Evolutionary conservation across 1,140 invertebrate species (phyloP).

Genomic region (Cotesia vestalis): DNA sequence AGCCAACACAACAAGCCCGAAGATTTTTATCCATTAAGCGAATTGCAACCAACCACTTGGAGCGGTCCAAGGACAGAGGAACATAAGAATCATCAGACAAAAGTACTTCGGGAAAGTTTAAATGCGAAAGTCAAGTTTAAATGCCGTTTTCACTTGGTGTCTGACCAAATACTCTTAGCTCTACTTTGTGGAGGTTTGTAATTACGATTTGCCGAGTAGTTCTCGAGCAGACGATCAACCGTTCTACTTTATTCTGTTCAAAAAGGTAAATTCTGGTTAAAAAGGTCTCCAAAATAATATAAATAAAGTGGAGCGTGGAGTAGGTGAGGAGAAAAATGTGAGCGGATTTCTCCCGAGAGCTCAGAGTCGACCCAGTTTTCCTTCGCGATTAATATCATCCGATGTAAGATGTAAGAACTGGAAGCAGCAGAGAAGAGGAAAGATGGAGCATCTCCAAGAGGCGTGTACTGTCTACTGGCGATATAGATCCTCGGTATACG

Average conservation of each 20-base stretch:
- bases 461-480: background rate
- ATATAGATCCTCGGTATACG: background rate
- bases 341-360: background rate
- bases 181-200: background rate
- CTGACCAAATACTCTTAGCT: slow-evolving; percentile 2
- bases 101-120: background rate
- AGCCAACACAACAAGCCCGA: no score
- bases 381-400: slow-evolving; percentile 12
- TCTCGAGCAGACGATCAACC: background rate
- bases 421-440: background rate
- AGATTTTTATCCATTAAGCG: slow-evolving; percentile 34
- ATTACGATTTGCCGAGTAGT: background rate
- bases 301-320: background rate
- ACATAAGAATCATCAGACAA: background rate
- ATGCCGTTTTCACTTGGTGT: background rate
- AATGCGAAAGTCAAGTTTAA: background rate
- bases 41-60: background rate
- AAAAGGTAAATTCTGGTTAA: no score
- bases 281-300: background rate
- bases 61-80: background rate
- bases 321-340: background rate
- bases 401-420: background rate
- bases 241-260: no score
- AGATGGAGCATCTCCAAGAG: background rate
- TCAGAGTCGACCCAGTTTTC: slow-evolving; percentile 22